These are phyloP conservation scores for Heterodera carotae DNA, from an alignment of 1,140 invertebrate species.

Conservation along the genomic window DNA sequence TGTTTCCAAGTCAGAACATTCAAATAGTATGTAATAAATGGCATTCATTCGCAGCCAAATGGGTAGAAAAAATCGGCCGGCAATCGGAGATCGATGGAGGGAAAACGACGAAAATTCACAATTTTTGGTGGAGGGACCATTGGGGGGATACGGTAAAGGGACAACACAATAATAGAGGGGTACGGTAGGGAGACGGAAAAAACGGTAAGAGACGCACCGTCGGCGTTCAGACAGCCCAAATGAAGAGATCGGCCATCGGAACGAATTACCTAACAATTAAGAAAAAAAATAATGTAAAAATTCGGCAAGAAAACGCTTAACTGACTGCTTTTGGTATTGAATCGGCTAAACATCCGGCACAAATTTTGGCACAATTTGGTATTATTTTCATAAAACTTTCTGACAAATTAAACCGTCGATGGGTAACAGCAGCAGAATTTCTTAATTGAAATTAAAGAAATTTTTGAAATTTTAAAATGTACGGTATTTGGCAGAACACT, in stretches of 20 bases:
- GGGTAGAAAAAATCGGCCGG: conserved; percentile 42
- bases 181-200: background rate
- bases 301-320: background rate
- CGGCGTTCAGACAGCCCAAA: conserved; percentile 20
- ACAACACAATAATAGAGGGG: background rate
- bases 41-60: conserved; percentile 33
- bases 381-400: background rate
- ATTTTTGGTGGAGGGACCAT: background rate
- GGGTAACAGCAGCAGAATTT: background rate
- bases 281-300: background rate
- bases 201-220: background rate
- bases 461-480: background rate
- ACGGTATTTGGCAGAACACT: background rate
- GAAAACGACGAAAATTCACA: conserved; percentile 28
- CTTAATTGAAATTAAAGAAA: background rate
- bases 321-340: background rate
- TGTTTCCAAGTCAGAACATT: conserved; percentile 55
- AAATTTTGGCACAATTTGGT: background rate
- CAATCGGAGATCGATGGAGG: conserved; percentile 23
- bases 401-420: background rate
- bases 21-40: background rate
- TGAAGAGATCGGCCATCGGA: background rate
- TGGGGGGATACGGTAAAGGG: background rate
- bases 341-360: background rate
- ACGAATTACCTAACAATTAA: background rate